Evolutionary conservation across 2,797 vertebrate genomes (phyloP).

Genomic region (Lepus townsendii): DNA sequence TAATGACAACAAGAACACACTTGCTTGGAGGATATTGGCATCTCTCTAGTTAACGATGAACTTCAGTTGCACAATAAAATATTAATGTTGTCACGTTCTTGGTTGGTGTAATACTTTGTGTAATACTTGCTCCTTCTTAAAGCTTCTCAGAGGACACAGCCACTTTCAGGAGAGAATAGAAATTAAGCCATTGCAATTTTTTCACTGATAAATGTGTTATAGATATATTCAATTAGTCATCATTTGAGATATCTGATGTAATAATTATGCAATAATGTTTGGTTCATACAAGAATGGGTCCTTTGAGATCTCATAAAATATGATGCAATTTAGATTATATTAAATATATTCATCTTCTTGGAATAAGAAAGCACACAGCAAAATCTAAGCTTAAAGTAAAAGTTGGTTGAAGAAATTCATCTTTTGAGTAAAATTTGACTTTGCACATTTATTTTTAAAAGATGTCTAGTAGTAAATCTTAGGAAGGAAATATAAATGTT

Average conservation of each 20-base stretch:
- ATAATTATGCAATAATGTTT: constrained; percentile 83
- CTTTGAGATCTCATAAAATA: constrained; percentile 80
- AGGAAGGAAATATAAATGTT: constrained; percentile 1
- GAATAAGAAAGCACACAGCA: constrained; percentile 51
- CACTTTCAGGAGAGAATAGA: constrained; percentile 36
- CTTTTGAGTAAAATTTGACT: constrained; percentile 66
- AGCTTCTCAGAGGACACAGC: constrained; percentile 18
- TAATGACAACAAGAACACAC: not conserved
- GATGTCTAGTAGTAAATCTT: constrained; percentile 31
- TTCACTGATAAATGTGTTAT: constrained; percentile 74
- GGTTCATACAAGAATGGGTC: constrained; percentile 70
- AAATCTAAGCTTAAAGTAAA: constrained; percentile 65
- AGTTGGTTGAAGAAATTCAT: constrained; percentile 58
- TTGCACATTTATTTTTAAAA: constrained; percentile 66
- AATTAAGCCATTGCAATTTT: constrained; percentile 38
- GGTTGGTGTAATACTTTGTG: not conserved
- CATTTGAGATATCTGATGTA: constrained; percentile 70
- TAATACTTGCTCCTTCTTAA: constrained; percentile 29
- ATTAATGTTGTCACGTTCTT: constrained; percentile 46
- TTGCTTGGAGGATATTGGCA: not conserved
- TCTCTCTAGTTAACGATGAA: constrained; percentile 35
- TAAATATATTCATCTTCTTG: constrained; percentile 83
- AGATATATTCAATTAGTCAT: constrained; percentile 81
- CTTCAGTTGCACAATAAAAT: constrained; percentile 24
- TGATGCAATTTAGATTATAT: constrained; percentile 83